Percentiles rank a stretch among this genome's conserved stretches.
phyloP scores from a whole-genome alignment of 2,113 vertebrate species.

The Romanogobio albipinnatus region DNA sequence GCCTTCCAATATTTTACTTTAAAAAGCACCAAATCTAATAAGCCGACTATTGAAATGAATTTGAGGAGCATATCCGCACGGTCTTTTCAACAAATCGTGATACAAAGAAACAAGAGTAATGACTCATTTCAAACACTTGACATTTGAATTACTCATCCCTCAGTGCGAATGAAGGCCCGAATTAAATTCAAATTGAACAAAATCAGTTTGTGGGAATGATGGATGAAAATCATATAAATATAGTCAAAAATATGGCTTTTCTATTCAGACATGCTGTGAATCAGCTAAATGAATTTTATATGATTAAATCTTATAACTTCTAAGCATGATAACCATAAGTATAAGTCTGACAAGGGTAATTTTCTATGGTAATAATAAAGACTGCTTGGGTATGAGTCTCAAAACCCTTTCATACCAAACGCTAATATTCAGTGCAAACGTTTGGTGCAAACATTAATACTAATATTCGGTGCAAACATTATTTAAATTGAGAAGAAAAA shows the following conservation, averaged over 20 bases:
- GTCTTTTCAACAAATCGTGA: constrained; percentile 38
- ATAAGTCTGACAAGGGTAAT: background rate
- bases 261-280: constrained; percentile 28
- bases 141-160: constrained; percentile 49
- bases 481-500: background rate
- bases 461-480: too few relatives aligned
- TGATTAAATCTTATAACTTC: constrained; percentile 21
- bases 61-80: background rate
- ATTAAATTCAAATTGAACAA: constrained; percentile 51
- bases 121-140: constrained; percentile 44
- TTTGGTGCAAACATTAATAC: background rate
- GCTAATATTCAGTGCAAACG: background rate
- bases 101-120: constrained; percentile 45
- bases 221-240: constrained; percentile 22
- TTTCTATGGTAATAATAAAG: background rate
- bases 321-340: constrained; percentile 1
- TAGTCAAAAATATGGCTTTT: constrained; percentile 29
- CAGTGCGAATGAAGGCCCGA: constrained; percentile 24
- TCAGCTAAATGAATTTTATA: constrained; percentile 37
- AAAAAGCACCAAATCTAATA: background rate
- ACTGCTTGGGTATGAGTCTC: background rate
- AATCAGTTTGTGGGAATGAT: constrained; percentile 27
- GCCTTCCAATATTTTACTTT: constrained; percentile 8
- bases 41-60: constrained; percentile 3
- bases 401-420: background rate